Evolutionary conservation across 2,113 vertebrate genomes (phyloP), one percentile per base, ranked within the genome.

Genomic region (Nothobranchius kuhntae): DNA sequence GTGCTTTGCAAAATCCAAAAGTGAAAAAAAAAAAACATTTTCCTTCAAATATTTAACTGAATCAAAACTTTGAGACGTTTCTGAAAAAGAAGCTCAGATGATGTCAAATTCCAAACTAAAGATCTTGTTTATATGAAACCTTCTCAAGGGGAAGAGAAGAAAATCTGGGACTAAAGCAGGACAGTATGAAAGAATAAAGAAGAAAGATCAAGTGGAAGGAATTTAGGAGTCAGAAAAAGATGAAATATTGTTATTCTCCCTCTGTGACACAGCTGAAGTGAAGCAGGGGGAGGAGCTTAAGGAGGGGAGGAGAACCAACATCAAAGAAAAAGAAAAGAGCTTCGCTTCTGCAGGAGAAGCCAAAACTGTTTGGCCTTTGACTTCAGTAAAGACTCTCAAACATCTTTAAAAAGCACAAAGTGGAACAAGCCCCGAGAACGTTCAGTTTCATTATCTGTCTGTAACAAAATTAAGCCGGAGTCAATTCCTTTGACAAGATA

Each of bases 361-460:
- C 63, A 69, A 57, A 53, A 14, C 52, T 61, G 10, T 70, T 55
- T 79, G 80, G 87, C 87, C 78, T 54, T 45, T 87, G 83, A 80
- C 86, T 77, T 75, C 80, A 81, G 69, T 87, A 89, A 90, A 90
- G 83, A 81, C 78, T 45, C 30, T 8, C 1, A 74, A 69, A 61
- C 75, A 68, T 56, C 42, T 62, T 64, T 50, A 59, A 68, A 65
- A 75, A 45, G n/a, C 46, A 47, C 48, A 44, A 40, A 68, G 54
- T 35, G 21, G 53, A 63, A 47, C 7, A 50, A 53, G 61, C 45
- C 51, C 53, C 1, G 11, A 47, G 53, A 65, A 55, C 45, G 9
- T 56, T 56, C 12, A 7, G 58, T 51, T 55, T 72, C 65, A 56
- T 65, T 51, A 30, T 30, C 9, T 52, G 42, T 26, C 51, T 68